phyloP scores from a whole-genome alignment of 2,113 vertebrate genomes.

The Dasyornis broadbenti region DNA sequence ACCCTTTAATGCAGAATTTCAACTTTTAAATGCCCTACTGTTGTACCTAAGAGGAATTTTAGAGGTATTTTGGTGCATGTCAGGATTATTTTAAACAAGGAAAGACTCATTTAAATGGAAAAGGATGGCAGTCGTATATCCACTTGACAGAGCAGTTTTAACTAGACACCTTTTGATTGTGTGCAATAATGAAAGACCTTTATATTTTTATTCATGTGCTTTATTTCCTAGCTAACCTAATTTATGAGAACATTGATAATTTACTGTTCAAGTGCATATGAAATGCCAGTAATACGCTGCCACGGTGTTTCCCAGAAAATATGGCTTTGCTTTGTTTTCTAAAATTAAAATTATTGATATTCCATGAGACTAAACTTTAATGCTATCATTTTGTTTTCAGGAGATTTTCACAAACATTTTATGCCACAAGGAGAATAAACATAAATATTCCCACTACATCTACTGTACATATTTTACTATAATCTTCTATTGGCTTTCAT shows the following conservation, averaged over 20 bases:
- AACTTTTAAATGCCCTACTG: background rate
- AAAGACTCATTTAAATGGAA: background rate
- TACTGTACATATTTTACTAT: background rate
- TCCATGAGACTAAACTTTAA: background rate
- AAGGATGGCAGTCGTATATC: background rate
- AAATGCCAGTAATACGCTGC: background rate
- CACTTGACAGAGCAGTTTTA: background rate
- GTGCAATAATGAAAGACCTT: background rate
- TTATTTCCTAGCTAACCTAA: background rate
- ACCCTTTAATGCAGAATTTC: background rate
- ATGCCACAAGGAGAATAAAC: background rate
- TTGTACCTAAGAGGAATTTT: background rate
- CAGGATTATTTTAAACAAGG: background rate
- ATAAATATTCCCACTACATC: background rate
- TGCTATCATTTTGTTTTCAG: background rate
- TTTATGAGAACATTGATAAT: background rate
- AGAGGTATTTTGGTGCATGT: background rate
- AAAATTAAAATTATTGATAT: conserved; percentile 15
- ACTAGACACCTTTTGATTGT: background rate
- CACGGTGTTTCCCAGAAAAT: background rate
- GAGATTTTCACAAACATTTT: background rate
- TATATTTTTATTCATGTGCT: background rate
- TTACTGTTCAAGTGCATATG: background rate
- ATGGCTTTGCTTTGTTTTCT: background rate
- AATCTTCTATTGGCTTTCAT: background rate